phyloP scores from a whole-genome alignment of 2,797 vertebrate species.

The Sebastes umbrosus region DNA sequence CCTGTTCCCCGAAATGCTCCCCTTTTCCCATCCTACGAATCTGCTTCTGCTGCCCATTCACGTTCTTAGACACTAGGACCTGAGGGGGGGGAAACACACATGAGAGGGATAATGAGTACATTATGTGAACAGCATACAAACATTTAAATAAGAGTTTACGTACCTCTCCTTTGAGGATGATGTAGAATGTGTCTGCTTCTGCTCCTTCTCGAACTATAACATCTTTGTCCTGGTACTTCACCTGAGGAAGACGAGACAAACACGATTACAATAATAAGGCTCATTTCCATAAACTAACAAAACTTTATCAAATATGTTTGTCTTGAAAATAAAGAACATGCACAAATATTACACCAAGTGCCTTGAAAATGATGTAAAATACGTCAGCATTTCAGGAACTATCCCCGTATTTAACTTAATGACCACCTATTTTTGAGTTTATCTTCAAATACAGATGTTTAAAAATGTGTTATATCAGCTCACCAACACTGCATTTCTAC shows the following conservation, averaged over 20 bases:
- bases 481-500: background rate
- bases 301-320: background rate
- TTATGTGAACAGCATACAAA: background rate
- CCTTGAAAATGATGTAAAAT: background rate
- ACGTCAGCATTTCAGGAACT: background rate
- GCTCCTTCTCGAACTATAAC: conserved; percentile 84
- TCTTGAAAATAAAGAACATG: background rate
- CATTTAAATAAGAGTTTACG: background rate
- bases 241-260: conserved; percentile 58
- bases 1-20: conserved; percentile 87
- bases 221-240: conserved; percentile 83
- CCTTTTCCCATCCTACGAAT: conserved; percentile 84
- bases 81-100: conserved; percentile 35
- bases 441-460: background rate
- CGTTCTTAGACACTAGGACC: conserved; percentile 83
- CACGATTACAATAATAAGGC: accelerated
- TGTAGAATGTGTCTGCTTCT: conserved; percentile 85
- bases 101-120: background rate
- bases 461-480: background rate
- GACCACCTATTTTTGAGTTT: background rate
- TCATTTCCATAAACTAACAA: background rate
- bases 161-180: conserved; percentile 88
- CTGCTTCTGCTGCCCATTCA: conserved; percentile 78
- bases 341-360: background rate
- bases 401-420: background rate